Evolutionary conservation across 2,888 invertebrate species (phyloP), one percentile per base, ranked within the genome.

Genomic region (Drosophila longiperda): DNA sequence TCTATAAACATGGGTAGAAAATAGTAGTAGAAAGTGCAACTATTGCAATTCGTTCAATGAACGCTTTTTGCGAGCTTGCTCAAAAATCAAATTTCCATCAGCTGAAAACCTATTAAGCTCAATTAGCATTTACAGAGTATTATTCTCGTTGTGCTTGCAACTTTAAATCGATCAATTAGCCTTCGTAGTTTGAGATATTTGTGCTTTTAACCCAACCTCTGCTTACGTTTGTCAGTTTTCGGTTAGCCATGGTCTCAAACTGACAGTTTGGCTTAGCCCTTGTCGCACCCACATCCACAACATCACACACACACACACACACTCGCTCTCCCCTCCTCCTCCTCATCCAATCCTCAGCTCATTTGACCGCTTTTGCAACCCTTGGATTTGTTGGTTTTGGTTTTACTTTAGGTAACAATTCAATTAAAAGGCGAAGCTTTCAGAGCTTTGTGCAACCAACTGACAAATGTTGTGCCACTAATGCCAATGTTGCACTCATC

Each of bases 381-480:
- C 66, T 49, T 59, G 68, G 36, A 55, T 8, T 38, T 26, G 54
- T 38, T n/a, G 54, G 54, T 12, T 55, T 26, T 65, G 34, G 50
- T n/a, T 65, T 73, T 53, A 62, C 52, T 54, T 73, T 49, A 40
- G 53, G 49, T 36, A 70, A 73, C 73, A 70, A 73, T 73, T 63
- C 70, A 70, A 70, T 70, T 70, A 70, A 70, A 50, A 38, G 54
- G 29, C 38, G 38, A 70, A 70, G 64, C 70, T 70, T 45, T 70
- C 42, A 55, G n/a, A 63, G 73, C 54, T 63, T 64, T 70, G 54
- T 42, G 42, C 48, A 70, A 33, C 64, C 73, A 70, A 55, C 70
- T 70, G 71, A 71, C 74, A 73, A 73, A 71, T 73, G 73, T 73
- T 73, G 64, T 61, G 45, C 49, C 60, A 71, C 54, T 42, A 73